A percentile compares a stretch with the other conserved stretches of the same genome.
Evolutionary conservation across 2,113 vertebrate species (phyloP).

Genomic region (Cyphomyrus discorhynchus): DNA sequence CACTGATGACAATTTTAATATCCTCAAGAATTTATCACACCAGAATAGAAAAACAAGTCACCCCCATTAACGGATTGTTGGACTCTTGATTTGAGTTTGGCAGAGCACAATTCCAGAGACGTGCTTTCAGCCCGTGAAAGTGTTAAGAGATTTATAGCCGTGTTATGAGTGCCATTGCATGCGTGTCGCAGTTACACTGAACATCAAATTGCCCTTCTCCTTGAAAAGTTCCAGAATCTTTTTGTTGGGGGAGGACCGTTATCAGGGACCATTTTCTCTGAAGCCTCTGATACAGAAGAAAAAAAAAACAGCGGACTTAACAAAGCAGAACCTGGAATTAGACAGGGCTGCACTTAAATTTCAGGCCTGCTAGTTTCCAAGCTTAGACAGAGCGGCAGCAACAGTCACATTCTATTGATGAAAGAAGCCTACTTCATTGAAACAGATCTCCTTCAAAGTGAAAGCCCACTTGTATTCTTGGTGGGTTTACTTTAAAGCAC

Average conservation of each 20-base stretch:
- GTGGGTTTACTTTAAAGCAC: not conserved
- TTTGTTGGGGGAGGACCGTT: not conserved
- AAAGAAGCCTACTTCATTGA: not conserved
- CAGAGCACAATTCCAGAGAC: not conserved
- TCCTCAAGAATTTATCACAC: not conserved
- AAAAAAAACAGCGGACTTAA: not conserved
- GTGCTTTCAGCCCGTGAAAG: not conserved
- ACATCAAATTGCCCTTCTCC: not conserved
- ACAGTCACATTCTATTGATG: not conserved
- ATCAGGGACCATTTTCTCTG: not conserved
- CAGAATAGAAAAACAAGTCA: not conserved
- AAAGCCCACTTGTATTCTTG: conserved; percentile 9
- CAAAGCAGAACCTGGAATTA: conserved; percentile 6
- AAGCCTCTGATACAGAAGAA: not conserved
- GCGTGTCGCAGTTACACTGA: not conserved
- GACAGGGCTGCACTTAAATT: conserved; percentile 3
- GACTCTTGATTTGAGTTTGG: not conserved
- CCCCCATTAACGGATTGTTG: not conserved
- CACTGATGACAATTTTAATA: not conserved
- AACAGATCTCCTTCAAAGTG: not conserved
- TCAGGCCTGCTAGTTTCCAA: not conserved
- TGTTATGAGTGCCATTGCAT: not conserved
- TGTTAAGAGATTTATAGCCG: not conserved
- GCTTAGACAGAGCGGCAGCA: not conserved
- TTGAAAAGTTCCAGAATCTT: not conserved